Conservation (phyloP, 2,888 invertebrate genomes). For the Euplagia quadripunctaria region DNA sequence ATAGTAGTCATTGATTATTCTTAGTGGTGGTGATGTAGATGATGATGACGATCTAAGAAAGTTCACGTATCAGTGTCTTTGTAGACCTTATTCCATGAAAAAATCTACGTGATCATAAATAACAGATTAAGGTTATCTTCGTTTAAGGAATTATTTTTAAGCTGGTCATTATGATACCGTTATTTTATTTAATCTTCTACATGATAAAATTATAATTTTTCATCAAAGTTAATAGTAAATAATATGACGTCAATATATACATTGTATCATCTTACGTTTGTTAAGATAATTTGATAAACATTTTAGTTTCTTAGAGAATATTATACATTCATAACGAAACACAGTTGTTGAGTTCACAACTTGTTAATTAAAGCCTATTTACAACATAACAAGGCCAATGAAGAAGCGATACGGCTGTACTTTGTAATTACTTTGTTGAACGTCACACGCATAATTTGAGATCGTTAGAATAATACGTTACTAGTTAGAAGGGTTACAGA, state of each 20-base stretch:
- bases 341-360: background rate
- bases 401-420: constrained; percentile 3
- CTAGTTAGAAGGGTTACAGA: constrained; percentile 6
- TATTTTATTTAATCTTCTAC: too few species aligned
- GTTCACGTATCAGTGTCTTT: too few species aligned
- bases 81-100: too few species aligned
- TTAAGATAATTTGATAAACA: background rate
- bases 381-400: constrained; percentile 3
- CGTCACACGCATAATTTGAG: constrained; percentile 21
- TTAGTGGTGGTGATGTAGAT: background rate
- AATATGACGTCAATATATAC: too few species aligned
- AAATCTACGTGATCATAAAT: too few species aligned
- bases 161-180: too few species aligned
- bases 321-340: background rate
- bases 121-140: too few species aligned
- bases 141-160: too few species aligned
- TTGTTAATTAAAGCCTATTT: background rate
- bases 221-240: too few species aligned
- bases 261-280: background rate
- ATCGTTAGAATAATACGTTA: constrained; percentile 33
- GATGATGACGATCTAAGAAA: background rate
- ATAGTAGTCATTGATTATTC: background rate
- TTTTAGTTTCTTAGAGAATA: background rate
- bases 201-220: too few species aligned
- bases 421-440: background rate